Conservation (phyloP, 2,113 vertebrate genomes). For the Vombatus ursinus region DNA sequence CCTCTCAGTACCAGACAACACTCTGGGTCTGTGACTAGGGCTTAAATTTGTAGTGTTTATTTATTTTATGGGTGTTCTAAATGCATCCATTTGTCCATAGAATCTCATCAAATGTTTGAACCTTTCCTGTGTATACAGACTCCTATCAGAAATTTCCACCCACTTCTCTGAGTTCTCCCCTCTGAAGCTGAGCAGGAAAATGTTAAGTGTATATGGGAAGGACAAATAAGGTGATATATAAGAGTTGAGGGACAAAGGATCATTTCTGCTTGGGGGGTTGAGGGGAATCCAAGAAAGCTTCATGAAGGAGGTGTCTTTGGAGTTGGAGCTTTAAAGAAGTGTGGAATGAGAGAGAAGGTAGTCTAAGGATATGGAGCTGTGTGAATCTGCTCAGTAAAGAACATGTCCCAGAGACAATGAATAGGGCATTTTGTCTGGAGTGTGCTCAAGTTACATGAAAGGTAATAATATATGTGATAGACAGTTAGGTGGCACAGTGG, state of each 20-base stretch:
- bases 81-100: not conserved
- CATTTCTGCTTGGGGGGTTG: not conserved
- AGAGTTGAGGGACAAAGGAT: not conserved
- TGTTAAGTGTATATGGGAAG: not conserved
- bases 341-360: not conserved
- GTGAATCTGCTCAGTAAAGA: not conserved
- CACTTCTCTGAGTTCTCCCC: not conserved
- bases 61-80: not conserved
- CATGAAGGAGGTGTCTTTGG: not conserved
- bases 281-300: not conserved
- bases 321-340: too few species aligned
- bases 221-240: not conserved
- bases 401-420: too few species aligned
- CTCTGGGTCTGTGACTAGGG: not conserved
- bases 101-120: not conserved
- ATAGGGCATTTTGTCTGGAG: too few species aligned
- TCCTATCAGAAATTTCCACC: not conserved
- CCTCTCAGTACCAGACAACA: not conserved
- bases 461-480: not conserved
- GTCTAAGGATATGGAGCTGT: not conserved
- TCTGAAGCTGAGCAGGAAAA: not conserved
- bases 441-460: not conserved
- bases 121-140: not conserved
- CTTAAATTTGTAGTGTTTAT: not conserved
- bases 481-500: not conserved